Evolutionary conservation across 2,113 vertebrate genomes (phyloP), one percentile per base, ranked within the genome.

Genomic region (Gymnarchus niloticus): DNA sequence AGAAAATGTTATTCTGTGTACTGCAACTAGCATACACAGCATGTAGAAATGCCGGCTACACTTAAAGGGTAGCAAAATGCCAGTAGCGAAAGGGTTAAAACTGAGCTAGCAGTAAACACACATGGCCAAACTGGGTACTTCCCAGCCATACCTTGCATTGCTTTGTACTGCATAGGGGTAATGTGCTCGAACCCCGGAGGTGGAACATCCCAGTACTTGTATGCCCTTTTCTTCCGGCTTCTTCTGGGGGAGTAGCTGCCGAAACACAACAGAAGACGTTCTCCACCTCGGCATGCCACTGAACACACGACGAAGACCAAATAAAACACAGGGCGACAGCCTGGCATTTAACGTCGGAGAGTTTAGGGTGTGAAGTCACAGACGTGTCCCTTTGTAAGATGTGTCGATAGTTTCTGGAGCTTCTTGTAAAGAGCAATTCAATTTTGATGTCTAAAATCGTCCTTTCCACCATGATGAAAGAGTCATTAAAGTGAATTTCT

Each of bases 111-210:
- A 0, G 6, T 21, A 81, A 14, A 25, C 48, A 52, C 1, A 9
- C 6, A 83, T 61, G 10, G 23, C 0, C 25, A 21, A 7, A 9
- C 2, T 2, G 33, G 57, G 86, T 14, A 41, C 19, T 12, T 9
- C 7, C 21, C 61, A 78, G 49, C 61, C 17, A 12, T 86, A 95
- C 94, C 94, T 95, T 95, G 94, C 94, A 95, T 94, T 51, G 94
- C 93, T 91, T 95, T 95, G 82, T 95, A 95, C 85, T 95, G 94
- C 92, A 94, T 85, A 54, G 94, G 93, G 57, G 94, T 94, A 89
- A 94, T 93, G 89, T 95, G 92, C 85, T 95, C 94, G 83, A 95
- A 95, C 83, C 94, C 94, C 0, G 91, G 90, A 9, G 93, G 93
- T 52, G 94, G 92, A 6, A 95, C 93, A 6, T 95, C 94, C 93